Evolutionary conservation across 2,113 vertebrate genomes (phyloP).

Genomic region (Aldabrachelys gigantea): DNA sequence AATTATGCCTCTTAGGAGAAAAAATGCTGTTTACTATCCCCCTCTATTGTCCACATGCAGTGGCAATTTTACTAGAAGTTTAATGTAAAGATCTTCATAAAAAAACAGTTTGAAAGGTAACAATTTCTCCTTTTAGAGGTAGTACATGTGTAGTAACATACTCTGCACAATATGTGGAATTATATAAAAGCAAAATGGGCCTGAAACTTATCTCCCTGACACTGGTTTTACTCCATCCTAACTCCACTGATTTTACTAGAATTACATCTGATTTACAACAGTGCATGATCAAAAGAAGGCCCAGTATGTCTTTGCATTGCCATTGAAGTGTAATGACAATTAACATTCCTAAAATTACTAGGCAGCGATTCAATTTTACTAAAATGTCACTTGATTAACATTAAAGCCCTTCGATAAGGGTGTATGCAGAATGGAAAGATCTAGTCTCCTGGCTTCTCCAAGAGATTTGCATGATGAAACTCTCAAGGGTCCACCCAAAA

Average conservation of each 20-base stretch:
- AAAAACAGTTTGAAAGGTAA: constrained; percentile 21
- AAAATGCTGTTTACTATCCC: not conserved
- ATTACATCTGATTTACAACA: not conserved
- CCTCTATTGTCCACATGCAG: not conserved
- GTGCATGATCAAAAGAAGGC: not conserved
- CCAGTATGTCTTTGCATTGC: not conserved
- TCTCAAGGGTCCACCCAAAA: not conserved
- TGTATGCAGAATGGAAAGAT: constrained; percentile 23
- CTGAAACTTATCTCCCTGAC: not conserved
- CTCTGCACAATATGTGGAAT: not conserved
- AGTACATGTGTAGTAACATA: not conserved
- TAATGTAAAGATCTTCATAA: constrained; percentile 41
- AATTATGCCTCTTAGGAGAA: not conserved
- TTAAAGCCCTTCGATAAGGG: not conserved
- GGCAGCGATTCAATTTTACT: not conserved
- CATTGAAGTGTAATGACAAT: not conserved
- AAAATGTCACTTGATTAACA: constrained; percentile 32
- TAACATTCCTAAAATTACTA: not conserved
- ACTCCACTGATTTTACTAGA: not conserved
- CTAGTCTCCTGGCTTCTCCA: constrained; percentile 21
- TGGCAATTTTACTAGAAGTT: constrained; percentile 7
- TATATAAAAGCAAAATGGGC: not conserved
- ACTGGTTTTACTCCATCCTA: not conserved
- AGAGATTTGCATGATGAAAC: not conserved
- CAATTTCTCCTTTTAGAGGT: not conserved